Evolutionary conservation across 2,888 invertebrate genomes (phyloP).

Genomic region (Gibbula magus): DNA sequence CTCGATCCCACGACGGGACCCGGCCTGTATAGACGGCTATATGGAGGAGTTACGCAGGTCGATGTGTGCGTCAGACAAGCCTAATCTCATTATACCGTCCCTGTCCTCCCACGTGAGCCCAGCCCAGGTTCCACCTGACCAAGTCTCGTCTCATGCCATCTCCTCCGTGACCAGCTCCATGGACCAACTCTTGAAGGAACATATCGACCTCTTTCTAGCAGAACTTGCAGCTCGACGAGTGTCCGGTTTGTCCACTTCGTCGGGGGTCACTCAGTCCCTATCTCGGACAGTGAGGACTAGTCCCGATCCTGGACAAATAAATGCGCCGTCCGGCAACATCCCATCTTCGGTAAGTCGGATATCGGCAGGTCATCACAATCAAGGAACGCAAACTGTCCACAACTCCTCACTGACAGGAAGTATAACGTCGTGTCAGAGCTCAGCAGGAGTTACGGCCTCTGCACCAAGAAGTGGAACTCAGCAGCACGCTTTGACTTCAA

Average conservation of each 20-base stretch:
- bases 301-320: background rate
- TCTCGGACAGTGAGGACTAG: background rate
- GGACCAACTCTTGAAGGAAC: constrained; percentile 9
- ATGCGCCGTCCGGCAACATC: too few relatives aligned
- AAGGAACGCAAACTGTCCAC: too few relatives aligned
- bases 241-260: background rate
- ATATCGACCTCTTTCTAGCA: background rate
- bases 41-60: background rate
- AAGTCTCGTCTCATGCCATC: background rate
- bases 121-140: background rate
- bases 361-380: too few relatives aligned
- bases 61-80: background rate
- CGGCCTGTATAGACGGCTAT: background rate
- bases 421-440: too few relatives aligned
- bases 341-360: too few relatives aligned
- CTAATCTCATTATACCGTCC: background rate
- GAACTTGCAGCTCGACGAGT: background rate
- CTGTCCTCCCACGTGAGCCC: background rate
- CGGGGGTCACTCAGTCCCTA: background rate
- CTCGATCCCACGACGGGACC: background rate
- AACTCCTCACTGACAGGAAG: too few relatives aligned
- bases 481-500: background rate
- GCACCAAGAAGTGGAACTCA: background rate
- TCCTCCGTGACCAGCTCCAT: background rate
- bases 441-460: too few relatives aligned